A percentile compares a stretch with the other conserved stretches of the same genome.
These are phyloP conservation scores for Limnephilus auricula DNA, from an alignment of 2,888 invertebrate species.

Conservation along the genomic window DNA sequence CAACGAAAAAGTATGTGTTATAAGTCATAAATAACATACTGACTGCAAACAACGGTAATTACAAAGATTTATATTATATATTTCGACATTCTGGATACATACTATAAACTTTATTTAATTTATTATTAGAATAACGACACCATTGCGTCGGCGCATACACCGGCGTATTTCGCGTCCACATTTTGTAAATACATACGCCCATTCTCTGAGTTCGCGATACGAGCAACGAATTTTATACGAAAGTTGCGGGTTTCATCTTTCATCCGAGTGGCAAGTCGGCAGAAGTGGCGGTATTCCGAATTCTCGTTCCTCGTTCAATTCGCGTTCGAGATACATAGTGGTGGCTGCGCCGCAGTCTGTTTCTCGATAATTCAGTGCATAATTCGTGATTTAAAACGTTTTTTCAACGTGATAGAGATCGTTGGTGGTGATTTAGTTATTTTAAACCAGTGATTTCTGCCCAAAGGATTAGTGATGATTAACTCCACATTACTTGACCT, in stretches of 20 bases:
- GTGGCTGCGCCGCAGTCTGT: constrained; percentile 16
- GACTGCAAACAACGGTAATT: not conserved
- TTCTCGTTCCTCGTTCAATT: constrained; percentile 10
- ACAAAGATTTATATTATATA: not conserved
- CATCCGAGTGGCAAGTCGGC: not conserved
- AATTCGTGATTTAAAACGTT: not conserved
- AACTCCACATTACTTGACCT: constrained; percentile 79
- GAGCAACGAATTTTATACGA: not conserved
- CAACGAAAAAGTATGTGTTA: not conserved
- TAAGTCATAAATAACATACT: not conserved
- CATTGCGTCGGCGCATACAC: not conserved
- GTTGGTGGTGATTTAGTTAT: not conserved
- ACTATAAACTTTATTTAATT: not conserved
- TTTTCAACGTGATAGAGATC: constrained; percentile 19
- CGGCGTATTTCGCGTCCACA: not conserved
- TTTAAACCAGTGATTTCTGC: constrained; percentile 24
- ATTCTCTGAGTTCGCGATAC: not conserved
- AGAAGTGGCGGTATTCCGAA: constrained; percentile 21
- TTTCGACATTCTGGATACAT: not conserved
- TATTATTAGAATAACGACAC: not conserved
- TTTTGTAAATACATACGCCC: constrained; percentile 1
- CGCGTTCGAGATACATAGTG: not conserved
- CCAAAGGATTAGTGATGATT: constrained; percentile 80
- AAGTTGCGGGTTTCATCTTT: not conserved
- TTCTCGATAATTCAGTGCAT: not conserved